Conservation (phyloP, 2,113 vertebrate genomes). For the Pygoscelis adeliae region DNA sequence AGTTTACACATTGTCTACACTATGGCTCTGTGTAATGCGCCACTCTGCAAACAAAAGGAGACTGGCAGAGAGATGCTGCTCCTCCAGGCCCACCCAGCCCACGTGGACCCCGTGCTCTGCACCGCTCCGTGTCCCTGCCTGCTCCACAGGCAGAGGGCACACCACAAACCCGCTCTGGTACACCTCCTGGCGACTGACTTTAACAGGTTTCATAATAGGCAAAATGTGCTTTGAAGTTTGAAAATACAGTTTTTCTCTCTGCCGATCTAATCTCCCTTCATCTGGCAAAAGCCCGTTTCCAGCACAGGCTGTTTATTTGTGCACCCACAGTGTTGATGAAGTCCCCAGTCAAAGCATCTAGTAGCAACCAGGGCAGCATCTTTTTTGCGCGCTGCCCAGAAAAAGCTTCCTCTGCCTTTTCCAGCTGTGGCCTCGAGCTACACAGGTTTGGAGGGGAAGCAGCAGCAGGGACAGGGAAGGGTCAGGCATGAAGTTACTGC, state of each 20-base stretch:
- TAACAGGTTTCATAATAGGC: background rate
- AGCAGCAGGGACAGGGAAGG: background rate
- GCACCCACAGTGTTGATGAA: rapidly evolving
- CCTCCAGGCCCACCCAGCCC: background rate
- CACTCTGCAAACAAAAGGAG: background rate
- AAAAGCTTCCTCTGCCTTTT: background rate
- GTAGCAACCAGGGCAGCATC: background rate
- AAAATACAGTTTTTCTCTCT: background rate
- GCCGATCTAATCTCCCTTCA: background rate
- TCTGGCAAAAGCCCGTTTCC: background rate
- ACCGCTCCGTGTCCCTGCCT: rapidly evolving
- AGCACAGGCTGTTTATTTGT: background rate
- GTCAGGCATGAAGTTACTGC: background rate
- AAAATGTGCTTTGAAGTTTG: background rate
- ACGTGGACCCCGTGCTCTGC: rapidly evolving
- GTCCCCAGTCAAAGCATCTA: too few relatives aligned
- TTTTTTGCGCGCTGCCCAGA: background rate
- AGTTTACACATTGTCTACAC: slow-evolving; percentile 20
- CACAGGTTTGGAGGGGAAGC: rapidly evolving
- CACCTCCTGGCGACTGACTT: rapidly evolving
- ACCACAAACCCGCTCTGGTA: rapidly evolving
- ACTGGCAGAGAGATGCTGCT: background rate
- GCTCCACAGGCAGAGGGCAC: background rate
- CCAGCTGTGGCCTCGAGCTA: rapidly evolving
- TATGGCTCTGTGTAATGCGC: background rate